Base-by-base conservation (phyloP, 2,113 vertebrate genomes). In the Oophaga pumilio region DNA sequence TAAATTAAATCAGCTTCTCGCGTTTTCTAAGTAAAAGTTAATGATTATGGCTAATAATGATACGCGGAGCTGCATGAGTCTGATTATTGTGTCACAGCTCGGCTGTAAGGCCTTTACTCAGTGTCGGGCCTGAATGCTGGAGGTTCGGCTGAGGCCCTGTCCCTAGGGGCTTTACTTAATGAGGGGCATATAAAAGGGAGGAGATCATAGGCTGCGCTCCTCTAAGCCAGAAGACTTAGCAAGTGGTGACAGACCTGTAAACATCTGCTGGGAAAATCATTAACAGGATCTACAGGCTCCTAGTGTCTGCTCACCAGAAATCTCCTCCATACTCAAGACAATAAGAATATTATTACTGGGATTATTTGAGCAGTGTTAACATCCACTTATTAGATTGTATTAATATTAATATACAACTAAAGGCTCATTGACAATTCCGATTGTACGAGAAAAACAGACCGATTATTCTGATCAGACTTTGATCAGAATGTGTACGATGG, bases 261-360 rank as follows among this genome's bases (percentile, higher is more conserved):
- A 76, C 73, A 76, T 76, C 73, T 76, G 73, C 10, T 76, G 73
- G 17, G 73, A 52, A 49, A 76, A 76, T 52, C 33, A 76, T 76
- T 76, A 76, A 50, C 73, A 76, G 10, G 12, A 1, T 64, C 18
- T 17, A 64, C 60, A 64, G 53, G 53, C 53, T 56, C 9, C 53
- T 9, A 56, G 53, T 56, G 9, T 56, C 53, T 56, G 53, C 53
- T 11, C 53, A 56, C 53, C 8, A 56, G 53, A 56, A 56, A 56
- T 56, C 53, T 12, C 53, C 53, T 56, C 53, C 8, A 9, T 56
- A 56, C 12, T 56, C 9, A 56, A 56, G 6, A 9, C 53, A 43
- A 43, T 43, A 43, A 43, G 33, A 43, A 43, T 43, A 43, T 3
- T 43, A 43, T 43, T 43, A 43, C 33, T 43, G 33, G 33, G 33